Conservation (phyloP, 2,888 invertebrate species). For the Diarsia brunnea region DNA sequence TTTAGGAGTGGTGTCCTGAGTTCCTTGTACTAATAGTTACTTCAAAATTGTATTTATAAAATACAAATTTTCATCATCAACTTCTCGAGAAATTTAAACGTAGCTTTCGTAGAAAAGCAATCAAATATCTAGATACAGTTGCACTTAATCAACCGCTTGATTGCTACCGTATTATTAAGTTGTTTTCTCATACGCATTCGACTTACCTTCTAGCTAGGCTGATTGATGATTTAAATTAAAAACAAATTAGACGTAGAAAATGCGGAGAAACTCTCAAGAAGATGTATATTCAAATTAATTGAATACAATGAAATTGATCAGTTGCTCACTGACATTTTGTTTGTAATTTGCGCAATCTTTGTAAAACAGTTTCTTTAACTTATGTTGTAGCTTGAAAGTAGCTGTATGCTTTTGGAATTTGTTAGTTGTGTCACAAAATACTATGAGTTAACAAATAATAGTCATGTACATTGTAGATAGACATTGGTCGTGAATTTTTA, state of each 20-base stretch:
- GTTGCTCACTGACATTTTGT: conserved; percentile 16
- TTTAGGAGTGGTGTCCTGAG: neutral
- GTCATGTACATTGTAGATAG: no score
- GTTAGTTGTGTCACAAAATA: neutral
- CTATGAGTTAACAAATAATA: no score
- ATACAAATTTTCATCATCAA: neutral
- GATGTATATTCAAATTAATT: conserved; percentile 25
- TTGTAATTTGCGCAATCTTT: conserved; percentile 15
- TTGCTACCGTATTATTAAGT: conserved; percentile 40
- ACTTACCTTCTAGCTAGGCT: conserved; percentile 11
- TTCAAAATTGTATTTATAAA: neutral
- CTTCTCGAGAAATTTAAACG: neutral
- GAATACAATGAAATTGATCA: conserved; percentile 17
- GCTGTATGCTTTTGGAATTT: neutral
- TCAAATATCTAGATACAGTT: conserved; percentile 22
- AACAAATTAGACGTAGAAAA: conserved; percentile 33
- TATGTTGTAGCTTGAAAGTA: neutral
- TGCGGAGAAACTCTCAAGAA: conserved; percentile 9
- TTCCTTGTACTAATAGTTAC: neutral
- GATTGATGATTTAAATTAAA: conserved; percentile 44
- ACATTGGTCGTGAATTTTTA: no score
- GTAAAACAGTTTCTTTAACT: conserved; percentile 6
- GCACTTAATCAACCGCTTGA: conserved; percentile 32
- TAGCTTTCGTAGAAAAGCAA: conserved; percentile 26
- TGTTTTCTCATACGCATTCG: conserved; percentile 23